phyloP scores from a whole-genome alignment of 2,113 vertebrate genomes.

The Noctilio leporinus region DNA sequence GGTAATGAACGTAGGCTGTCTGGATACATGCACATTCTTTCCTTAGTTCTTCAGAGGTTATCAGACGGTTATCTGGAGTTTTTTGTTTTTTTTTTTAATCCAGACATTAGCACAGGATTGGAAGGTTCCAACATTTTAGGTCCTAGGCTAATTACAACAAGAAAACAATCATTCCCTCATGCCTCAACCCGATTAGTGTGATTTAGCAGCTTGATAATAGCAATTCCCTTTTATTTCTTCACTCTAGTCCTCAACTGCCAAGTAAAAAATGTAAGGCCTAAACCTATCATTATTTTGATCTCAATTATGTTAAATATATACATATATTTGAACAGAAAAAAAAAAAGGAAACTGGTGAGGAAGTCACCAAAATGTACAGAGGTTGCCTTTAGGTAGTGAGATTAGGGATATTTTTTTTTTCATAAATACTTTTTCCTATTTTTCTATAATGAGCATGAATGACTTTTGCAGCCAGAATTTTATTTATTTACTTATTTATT shows the following conservation, averaged over 20 bases:
- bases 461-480: background rate
- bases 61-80: background rate
- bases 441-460: background rate
- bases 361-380: background rate
- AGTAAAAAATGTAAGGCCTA: background rate
- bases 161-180: background rate
- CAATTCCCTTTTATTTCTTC: background rate
- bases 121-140: no score
- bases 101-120: background rate
- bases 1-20: background rate
- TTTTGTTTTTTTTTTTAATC: no score
- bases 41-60: background rate
- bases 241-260: background rate
- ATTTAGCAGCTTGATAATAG: background rate
- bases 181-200: background rate
- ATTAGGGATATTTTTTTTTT: background rate
- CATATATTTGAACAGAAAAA: background rate
- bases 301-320: background rate
- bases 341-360: background rate
- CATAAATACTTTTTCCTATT: background rate
- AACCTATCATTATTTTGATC: background rate
- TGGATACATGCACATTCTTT: background rate
- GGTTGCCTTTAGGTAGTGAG: background rate
- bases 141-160: background rate
- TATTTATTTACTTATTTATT: background rate